Conservation (phyloP, 64 coral and sea anemone species). For the Actinia tenebrosa region DNA sequence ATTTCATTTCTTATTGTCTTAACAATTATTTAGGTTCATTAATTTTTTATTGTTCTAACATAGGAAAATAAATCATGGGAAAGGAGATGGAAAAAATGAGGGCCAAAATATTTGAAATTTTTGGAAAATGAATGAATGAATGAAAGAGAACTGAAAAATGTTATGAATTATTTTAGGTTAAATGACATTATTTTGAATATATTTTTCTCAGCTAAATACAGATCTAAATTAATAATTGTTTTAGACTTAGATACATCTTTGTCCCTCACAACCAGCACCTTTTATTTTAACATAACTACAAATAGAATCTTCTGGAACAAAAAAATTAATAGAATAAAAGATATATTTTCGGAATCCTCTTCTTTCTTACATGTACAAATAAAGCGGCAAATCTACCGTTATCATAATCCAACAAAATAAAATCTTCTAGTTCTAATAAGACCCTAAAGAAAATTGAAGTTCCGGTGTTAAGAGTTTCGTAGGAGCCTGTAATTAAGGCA, state of each 20-base stretch:
- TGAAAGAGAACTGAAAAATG: not conserved
- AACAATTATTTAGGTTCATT: not conserved
- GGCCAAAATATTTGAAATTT: not conserved
- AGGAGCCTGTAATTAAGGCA: not conserved
- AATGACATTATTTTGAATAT: not conserved
- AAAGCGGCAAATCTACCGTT: not conserved
- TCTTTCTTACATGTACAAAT: not conserved
- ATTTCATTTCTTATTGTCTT: no score
- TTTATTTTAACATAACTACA: not conserved
- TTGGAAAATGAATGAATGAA: not conserved
- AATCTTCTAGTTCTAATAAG: not conserved
- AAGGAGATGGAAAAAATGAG: not conserved
- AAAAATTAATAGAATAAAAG: not conserved
- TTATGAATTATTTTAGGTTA: not conserved
- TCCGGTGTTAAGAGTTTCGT: not conserved
- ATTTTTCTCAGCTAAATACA: not conserved
- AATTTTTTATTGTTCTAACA: not conserved
- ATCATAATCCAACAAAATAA: not conserved
- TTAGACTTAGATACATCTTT: not conserved
- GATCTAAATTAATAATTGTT: not conserved
- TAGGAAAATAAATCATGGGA: not conserved
- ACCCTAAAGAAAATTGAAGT: not conserved
- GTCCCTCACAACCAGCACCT: not conserved
- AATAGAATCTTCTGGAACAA: not conserved
- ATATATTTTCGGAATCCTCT: not conserved